phyloP scores from a whole-genome alignment of 1,140 invertebrate species.

The Drosophila arawakana region DNA sequence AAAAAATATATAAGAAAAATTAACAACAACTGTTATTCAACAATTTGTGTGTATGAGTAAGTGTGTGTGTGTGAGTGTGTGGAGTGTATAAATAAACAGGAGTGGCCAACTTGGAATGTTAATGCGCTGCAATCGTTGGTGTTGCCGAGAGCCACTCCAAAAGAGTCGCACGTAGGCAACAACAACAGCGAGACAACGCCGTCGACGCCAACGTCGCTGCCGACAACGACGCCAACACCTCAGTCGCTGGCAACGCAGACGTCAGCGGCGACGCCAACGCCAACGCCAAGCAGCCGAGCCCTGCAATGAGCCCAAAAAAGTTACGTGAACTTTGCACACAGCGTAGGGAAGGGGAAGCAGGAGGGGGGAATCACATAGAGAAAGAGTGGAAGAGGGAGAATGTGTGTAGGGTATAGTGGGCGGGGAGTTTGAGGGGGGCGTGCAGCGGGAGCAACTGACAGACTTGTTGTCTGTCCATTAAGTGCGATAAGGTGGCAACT shows the following conservation, averaged over 20 bases:
- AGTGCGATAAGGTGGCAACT: conserved; percentile 32
- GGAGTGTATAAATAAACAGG: conserved; percentile 70
- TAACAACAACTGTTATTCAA: conserved; percentile 80
- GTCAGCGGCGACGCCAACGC: conserved; percentile 21
- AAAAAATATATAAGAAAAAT: conserved; percentile 47
- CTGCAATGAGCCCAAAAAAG: conserved; percentile 32
- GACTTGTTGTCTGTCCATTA: conserved; percentile 24
- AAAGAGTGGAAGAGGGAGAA: neutral
- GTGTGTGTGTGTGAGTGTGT: conserved; percentile 39
- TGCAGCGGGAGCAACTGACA: neutral
- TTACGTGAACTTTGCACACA: conserved; percentile 65
- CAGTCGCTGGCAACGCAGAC: neutral
- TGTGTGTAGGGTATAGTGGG: neutral
- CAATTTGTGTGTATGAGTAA: conserved; percentile 53
- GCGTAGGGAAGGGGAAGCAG: neutral
- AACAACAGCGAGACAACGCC: conserved; percentile 24
- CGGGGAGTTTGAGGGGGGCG: neutral
- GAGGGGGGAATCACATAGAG: neutral
- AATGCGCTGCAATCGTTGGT: conserved; percentile 78
- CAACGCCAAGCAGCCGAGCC: conserved; percentile 3
- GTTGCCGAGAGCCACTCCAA: conserved; percentile 62
- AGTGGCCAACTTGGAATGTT: conserved; percentile 81
- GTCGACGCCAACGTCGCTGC: neutral
- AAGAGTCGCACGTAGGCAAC: conserved; percentile 49
- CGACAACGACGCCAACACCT: conserved; percentile 4